phyloP scores from a whole-genome alignment of 2,888 invertebrate species.

The Aleiodes testaceus region DNA sequence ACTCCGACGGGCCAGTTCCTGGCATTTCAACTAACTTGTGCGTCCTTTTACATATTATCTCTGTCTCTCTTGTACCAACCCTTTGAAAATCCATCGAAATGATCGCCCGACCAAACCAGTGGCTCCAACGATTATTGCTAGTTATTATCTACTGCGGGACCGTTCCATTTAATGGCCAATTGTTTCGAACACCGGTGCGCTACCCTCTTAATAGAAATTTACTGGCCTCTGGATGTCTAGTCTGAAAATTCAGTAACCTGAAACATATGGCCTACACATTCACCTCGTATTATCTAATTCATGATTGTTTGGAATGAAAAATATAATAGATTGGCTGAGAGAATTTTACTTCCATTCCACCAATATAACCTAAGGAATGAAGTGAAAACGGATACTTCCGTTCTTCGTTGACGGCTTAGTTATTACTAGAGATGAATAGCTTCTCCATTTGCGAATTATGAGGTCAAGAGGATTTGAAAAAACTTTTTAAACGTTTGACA shows the following conservation, averaged over 20 bases:
- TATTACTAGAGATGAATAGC: constrained; percentile 19
- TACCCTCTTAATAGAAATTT: constrained; percentile 69
- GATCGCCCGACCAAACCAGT: constrained; percentile 57
- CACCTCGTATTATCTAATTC: constrained; percentile 32
- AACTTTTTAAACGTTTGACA: constrained; percentile 59
- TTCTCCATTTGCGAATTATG: constrained; percentile 17
- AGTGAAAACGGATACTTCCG: constrained; percentile 28
- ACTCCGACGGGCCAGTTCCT: constrained; percentile 18
- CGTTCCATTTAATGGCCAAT: constrained; percentile 71
- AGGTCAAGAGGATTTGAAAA: not conserved
- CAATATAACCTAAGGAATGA: constrained; percentile 19
- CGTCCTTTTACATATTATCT: constrained; percentile 22
- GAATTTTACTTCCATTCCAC: not conserved
- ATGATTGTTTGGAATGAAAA: not conserved
- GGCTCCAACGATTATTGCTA: constrained; percentile 67
- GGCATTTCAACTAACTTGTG: constrained; percentile 27
- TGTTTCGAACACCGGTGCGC: constrained; percentile 66
- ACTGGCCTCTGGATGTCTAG: constrained; percentile 51
- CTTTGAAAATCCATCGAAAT: constrained; percentile 24
- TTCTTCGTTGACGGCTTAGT: constrained; percentile 24
- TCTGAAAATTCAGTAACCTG: constrained; percentile 5
- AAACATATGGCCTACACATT: not conserved
- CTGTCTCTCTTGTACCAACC: constrained; percentile 33
- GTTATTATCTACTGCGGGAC: constrained; percentile 71
- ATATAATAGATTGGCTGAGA: not conserved